These are phyloP conservation scores for Pristionchus japonicus DNA, from an alignment of 2,888 invertebrate genomes.

Conservation along the genomic window DNA sequence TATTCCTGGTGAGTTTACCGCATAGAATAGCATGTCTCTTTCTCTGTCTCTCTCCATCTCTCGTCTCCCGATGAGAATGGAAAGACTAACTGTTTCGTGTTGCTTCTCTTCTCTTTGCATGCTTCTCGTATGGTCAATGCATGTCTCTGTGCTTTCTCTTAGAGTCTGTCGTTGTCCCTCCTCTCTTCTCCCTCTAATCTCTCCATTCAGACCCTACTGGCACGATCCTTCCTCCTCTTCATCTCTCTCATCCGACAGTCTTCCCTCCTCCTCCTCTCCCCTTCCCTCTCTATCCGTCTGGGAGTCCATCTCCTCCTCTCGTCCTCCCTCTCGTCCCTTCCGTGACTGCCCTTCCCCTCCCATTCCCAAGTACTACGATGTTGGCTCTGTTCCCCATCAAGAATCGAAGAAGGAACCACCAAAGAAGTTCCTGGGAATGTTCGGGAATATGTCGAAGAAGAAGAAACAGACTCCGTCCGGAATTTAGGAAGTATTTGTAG, in stretches of 20 bases:
- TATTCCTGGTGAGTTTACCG: conserved; percentile 26
- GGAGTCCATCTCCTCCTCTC: conserved; percentile 43
- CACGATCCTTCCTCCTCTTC: neutral
- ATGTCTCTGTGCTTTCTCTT: conserved; percentile 9
- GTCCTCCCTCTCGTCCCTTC: conserved; percentile 7
- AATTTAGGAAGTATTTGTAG: neutral
- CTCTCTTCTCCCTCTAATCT: neutral
- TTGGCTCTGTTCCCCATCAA: neutral
- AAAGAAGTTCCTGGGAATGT: conserved; percentile 37
- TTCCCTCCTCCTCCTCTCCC: conserved; percentile 46
- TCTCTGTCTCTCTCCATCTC: conserved; percentile 40
- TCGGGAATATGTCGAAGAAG: conserved; percentile 44
- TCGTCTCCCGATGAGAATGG: conserved; percentile 12
- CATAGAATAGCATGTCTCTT: neutral
- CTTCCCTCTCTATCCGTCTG: conserved; percentile 42
- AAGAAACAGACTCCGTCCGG: conserved; percentile 6
- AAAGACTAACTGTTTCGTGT: neutral
- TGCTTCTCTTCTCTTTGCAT: conserved; percentile 10
- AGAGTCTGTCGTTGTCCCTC: neutral
- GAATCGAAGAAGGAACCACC: neutral
- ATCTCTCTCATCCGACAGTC: conserved; percentile 40
- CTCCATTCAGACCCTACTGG: conserved; percentile 35
- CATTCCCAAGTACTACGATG: conserved; percentile 40
- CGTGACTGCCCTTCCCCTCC: conserved; percentile 42
- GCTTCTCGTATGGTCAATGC: conserved; percentile 5